Percentiles rank a stretch among this genome's conserved stretches.
These are phyloP conservation scores for Oostethus manadensis DNA, from an alignment of 2,113 vertebrate species.

Conservation along the genomic window DNA sequence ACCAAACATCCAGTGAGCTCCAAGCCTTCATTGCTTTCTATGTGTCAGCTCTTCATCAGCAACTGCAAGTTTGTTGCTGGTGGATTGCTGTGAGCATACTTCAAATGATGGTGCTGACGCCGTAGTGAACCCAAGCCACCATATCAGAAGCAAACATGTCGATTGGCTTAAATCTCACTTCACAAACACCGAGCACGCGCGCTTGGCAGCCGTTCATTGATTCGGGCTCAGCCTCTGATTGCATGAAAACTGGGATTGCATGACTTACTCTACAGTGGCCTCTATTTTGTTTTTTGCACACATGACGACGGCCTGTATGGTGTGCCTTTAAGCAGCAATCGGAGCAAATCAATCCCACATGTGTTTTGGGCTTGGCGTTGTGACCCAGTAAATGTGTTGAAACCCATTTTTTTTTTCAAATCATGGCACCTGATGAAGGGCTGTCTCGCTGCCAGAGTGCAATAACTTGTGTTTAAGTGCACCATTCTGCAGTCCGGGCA, in stretches of 20 bases:
- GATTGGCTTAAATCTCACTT: not conserved
- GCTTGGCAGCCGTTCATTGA: not conserved
- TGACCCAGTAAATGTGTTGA: conserved; percentile 12
- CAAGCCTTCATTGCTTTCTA: too few species aligned
- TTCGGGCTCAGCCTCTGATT: conserved; percentile 3
- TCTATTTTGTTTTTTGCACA: conserved; percentile 10
- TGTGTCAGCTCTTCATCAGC: too few species aligned
- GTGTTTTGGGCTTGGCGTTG: not conserved
- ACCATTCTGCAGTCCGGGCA: conserved; percentile 45
- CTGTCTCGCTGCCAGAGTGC: conserved; percentile 14
- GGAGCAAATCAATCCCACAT: conserved; percentile 20
- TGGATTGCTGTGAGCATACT: too few species aligned
- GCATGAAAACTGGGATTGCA: conserved; percentile 14
- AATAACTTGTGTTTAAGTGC: conserved; percentile 44
- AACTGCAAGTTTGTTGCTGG: too few species aligned
- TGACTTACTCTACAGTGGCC: conserved; percentile 16
- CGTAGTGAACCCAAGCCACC: too few species aligned
- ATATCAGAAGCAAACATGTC: too few species aligned
- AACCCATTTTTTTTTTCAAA: conserved; percentile 1
- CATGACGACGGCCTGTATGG: not conserved
- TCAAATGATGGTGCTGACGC: too few species aligned
- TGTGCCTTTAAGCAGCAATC: conserved; percentile 43
- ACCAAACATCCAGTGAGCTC: too few species aligned
- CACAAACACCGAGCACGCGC: too few species aligned
- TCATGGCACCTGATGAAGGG: conserved; percentile 32